Percentiles rank a stretch among this genome's conserved stretches.
These are phyloP conservation scores for Mimas tiliae DNA, from an alignment of 2,888 invertebrate genomes.

Conservation along the genomic window DNA sequence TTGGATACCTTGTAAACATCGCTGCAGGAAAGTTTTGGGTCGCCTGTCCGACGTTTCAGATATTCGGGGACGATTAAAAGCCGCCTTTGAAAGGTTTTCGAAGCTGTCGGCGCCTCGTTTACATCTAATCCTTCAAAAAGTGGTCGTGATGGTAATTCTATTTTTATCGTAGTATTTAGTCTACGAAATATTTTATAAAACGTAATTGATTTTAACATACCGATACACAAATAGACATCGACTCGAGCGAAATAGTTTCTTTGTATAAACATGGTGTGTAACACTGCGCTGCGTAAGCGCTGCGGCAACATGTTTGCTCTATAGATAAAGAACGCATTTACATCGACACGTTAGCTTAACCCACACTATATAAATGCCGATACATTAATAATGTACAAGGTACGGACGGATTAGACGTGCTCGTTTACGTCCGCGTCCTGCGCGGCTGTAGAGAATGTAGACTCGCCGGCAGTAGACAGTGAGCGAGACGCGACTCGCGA, in stretches of 20 bases:
- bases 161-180: constrained; percentile 33
- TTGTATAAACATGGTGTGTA: neutral
- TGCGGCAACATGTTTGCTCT: neutral
- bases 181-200: constrained; percentile 18
- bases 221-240: neutral
- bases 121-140: constrained; percentile 33
- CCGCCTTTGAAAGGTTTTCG: constrained; percentile 36
- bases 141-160: constrained; percentile 27
- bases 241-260: neutral
- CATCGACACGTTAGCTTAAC: neutral
- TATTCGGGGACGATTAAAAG: constrained; percentile 54
- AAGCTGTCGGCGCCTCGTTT: constrained; percentile 28
- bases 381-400: neutral
- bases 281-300: neutral
- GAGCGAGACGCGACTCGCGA: constrained; percentile 2
- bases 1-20: constrained; percentile 72
- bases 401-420: constrained; percentile 3
- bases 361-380: neutral
- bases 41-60: constrained; percentile 51
- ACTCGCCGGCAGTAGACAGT: neutral
- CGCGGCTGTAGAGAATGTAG: neutral
- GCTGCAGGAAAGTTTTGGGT: constrained; percentile 69
- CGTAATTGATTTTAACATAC: neutral
- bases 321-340: constrained; percentile 2
- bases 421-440: neutral